phyloP scores from a whole-genome alignment of 1,140 invertebrate genomes.

The Dreissena polymorpha region DNA sequence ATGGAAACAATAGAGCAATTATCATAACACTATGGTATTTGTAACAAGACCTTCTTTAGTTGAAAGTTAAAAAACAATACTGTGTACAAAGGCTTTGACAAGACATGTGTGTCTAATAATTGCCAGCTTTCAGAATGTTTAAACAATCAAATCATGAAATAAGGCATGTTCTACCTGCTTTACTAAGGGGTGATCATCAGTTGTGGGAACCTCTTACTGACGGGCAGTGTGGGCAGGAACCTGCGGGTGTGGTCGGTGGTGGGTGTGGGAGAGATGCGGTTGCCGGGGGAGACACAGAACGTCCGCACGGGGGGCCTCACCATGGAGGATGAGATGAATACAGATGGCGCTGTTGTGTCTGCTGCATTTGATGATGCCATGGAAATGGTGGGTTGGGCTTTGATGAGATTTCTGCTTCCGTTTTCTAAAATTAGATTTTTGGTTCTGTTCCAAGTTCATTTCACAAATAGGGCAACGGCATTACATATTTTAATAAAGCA shows the following conservation, averaged over 20 bases:
- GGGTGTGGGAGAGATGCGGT: conserved; percentile 69
- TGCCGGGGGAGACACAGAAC: conserved; percentile 60
- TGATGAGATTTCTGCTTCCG: neutral
- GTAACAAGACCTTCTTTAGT: no score
- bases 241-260: conserved; percentile 74
- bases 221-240: conserved; percentile 69
- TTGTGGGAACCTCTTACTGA: conserved; percentile 68
- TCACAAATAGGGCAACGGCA: no score
- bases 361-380: conserved; percentile 77
- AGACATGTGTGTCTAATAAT: neutral
- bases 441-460: neutral
- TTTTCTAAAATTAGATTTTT: neutral
- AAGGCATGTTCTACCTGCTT: neutral
- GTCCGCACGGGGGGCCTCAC: conserved; percentile 67
- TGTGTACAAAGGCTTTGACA: no score
- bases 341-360: conserved; percentile 75
- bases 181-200: conserved; percentile 65
- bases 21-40: no score
- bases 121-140: neutral
- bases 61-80: no score
- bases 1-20: no score
- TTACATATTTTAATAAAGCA: no score
- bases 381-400: conserved; percentile 72
- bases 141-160: neutral
- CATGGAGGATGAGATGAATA: conserved; percentile 79